phyloP scores from a whole-genome alignment of 1,140 invertebrate species.

The Tetraneura akinire region DNA sequence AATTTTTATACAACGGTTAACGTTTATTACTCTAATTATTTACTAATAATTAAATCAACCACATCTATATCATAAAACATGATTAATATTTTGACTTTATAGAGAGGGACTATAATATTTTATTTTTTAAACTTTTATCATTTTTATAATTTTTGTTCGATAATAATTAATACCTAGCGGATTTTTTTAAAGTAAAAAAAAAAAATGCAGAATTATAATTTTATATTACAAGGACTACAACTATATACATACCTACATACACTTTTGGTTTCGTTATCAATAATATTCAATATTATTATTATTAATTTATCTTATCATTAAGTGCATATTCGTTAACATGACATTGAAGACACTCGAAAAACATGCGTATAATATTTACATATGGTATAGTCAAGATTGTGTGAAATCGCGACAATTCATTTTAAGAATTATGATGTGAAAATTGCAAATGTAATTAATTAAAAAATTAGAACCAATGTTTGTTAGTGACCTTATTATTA shows the following conservation, averaged over 20 bases:
- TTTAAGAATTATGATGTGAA: slow-evolving; percentile 9
- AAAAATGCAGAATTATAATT: too few relatives aligned
- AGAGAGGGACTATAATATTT: too few relatives aligned
- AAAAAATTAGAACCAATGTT: background rate
- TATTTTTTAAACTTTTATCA: too few relatives aligned
- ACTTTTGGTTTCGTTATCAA: slow-evolving; percentile 29
- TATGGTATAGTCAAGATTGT: slow-evolving; percentile 2
- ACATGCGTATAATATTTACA: background rate
- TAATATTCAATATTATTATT: slow-evolving; percentile 29
- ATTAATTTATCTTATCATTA: slow-evolving; percentile 6
- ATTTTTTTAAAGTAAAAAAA: too few relatives aligned
- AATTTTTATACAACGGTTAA: too few relatives aligned
- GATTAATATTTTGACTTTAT: too few relatives aligned
- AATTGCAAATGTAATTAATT: background rate
- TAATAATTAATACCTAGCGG: too few relatives aligned
- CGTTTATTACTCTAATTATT: too few relatives aligned
- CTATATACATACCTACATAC: background rate
- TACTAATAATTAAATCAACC: too few relatives aligned
- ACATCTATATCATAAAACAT: too few relatives aligned
- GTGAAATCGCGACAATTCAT: background rate
- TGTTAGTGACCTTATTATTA: background rate
- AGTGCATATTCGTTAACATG: slow-evolving; percentile 20
- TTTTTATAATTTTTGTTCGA: too few relatives aligned
- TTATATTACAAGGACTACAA: background rate
- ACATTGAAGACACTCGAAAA: slow-evolving; percentile 42